A percentile compares a stretch with the other conserved stretches of the same genome.
Evolutionary conservation across 2,113 vertebrate species (phyloP).

Genomic region (Paradoxurus hermaphroditus): DNA sequence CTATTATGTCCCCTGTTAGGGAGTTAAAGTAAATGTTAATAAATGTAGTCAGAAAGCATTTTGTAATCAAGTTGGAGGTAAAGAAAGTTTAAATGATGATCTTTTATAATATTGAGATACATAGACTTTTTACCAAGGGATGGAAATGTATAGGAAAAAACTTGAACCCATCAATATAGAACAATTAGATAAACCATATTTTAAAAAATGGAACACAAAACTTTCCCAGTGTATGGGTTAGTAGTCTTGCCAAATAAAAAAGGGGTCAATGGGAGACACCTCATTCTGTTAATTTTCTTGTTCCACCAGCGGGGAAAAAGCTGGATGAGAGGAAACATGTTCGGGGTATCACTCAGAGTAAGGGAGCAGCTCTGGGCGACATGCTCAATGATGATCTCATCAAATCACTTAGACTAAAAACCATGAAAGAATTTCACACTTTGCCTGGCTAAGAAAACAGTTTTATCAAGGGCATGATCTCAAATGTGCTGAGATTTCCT

Average conservation of each 20-base stretch:
- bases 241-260: constrained; percentile 24
- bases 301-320: constrained; percentile 58
- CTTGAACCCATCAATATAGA: not conserved
- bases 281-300: constrained; percentile 73
- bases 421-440: constrained; percentile 80
- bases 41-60: not conserved
- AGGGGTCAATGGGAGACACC: constrained; percentile 39
- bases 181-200: constrained; percentile 50
- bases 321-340: constrained; percentile 60
- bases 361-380: constrained; percentile 35
- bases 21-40: not conserved
- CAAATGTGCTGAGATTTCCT: constrained; percentile 65
- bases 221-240: constrained; percentile 17
- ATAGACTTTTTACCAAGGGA: constrained; percentile 21
- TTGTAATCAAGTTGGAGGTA: not conserved
- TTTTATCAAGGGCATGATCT: constrained; percentile 75
- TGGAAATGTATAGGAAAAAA: not conserved
- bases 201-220: not conserved
- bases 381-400: constrained; percentile 65
- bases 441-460: constrained; percentile 75
- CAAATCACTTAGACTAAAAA: constrained; percentile 78
- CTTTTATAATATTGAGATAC: not conserved
- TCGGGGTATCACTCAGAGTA: not conserved
- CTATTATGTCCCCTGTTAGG: not conserved
- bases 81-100: not conserved